These are phyloP conservation scores for Astropecten irregularis DNA, from an alignment of 53 echinoderm and acorn worm genomes.

Conservation along the genomic window DNA sequence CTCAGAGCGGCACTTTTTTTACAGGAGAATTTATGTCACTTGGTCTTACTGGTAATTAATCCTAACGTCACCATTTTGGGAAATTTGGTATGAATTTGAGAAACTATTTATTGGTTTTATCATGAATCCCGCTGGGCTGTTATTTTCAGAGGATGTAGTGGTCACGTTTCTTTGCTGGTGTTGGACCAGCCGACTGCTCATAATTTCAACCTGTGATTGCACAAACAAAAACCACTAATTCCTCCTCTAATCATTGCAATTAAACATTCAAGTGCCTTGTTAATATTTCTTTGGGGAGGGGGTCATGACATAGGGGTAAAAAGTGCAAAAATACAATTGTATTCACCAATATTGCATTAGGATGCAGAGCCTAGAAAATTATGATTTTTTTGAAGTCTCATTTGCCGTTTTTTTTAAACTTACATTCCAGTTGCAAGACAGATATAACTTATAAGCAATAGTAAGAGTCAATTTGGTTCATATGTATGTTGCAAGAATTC, in stretches of 20 bases:
- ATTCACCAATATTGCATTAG: conserved; percentile 1
- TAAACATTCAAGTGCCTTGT: conserved; percentile 29
- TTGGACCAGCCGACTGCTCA: no score
- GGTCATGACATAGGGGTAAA: no score
- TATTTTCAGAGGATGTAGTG: background rate
- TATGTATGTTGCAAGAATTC: no score
- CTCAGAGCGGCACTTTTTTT: no score
- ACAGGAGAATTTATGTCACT: no score
- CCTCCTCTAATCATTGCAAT: background rate
- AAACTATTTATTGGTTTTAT: background rate
- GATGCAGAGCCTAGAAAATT: background rate
- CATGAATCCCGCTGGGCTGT: background rate
- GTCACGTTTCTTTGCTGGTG: background rate
- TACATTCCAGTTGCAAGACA: background rate
- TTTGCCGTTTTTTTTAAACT: background rate
- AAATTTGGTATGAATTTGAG: no score
- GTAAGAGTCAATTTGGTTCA: no score
- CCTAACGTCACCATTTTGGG: no score
- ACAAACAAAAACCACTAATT: background rate
- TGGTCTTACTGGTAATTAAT: no score
- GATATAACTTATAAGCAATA: no score
- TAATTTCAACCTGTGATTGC: no score
- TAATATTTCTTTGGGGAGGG: no score
- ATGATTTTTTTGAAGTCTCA: background rate
- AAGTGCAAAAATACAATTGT: conserved; percentile 16